These are phyloP conservation scores for Metellina segmentata DNA, from an alignment of 2,888 invertebrate species.

Conservation along the genomic window DNA sequence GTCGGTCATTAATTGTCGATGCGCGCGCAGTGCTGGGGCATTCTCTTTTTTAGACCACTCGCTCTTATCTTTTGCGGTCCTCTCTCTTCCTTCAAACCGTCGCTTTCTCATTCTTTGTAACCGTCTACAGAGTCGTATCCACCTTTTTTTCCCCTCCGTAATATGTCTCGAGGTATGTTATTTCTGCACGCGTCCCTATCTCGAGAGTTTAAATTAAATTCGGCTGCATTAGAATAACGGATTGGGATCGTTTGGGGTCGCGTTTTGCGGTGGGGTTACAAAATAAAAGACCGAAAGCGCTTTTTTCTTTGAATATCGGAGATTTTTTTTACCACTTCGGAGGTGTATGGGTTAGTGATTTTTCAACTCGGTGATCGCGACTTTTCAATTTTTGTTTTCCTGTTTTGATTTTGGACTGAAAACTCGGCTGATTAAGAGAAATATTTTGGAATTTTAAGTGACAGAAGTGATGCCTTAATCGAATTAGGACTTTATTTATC, in stretches of 20 bases:
- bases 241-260: constrained; percentile 15
- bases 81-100: constrained; percentile 3
- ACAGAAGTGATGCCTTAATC: neutral
- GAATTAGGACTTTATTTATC: neutral
- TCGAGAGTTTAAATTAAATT: constrained; percentile 66
- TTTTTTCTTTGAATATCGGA: neutral
- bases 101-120: neutral
- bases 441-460: neutral
- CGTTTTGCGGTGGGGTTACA: neutral
- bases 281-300: neutral
- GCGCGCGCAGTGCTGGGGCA: constrained; percentile 61
- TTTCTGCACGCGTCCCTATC: constrained; percentile 44
- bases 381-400: neutral
- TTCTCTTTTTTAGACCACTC: constrained; percentile 58
- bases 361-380: neutral
- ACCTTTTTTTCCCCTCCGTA: constrained; percentile 4
- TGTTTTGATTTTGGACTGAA: neutral
- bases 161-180: constrained; percentile 51
- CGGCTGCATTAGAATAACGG: constrained; percentile 64
- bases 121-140: neutral
- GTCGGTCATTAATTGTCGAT: constrained; percentile 74
- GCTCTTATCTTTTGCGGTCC: constrained; percentile 30
- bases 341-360: neutral
- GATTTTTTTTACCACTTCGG: constrained; percentile 3
- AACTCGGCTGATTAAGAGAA: neutral